Conservation (phyloP, 2,888 invertebrate genomes). For the Ypsolopha sequella region DNA sequence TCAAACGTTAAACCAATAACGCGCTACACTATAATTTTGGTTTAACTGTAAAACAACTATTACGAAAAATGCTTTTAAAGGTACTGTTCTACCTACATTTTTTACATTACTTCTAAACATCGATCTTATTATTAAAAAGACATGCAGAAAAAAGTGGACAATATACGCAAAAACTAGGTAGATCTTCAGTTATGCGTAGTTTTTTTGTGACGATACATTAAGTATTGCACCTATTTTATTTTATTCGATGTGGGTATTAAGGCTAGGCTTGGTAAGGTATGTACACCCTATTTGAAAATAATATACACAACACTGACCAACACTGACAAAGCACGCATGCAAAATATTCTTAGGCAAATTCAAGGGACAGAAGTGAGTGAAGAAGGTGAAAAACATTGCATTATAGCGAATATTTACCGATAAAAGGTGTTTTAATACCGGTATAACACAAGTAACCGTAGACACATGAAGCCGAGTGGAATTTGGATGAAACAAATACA, state of each 20-base stretch:
- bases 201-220: slow-evolving; percentile 16
- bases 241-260: slow-evolving; percentile 65
- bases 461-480: slow-evolving; percentile 32
- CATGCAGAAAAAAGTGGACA: slow-evolving; percentile 55
- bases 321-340: slow-evolving; percentile 66
- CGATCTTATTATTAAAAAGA: slow-evolving; percentile 45
- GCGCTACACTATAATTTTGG: slow-evolving; percentile 38
- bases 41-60: slow-evolving; percentile 36
- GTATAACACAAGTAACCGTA: background rate
- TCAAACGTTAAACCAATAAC: slow-evolving; percentile 33
- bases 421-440: background rate
- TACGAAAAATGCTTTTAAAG: slow-evolving; percentile 19
- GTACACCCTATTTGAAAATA: slow-evolving; percentile 44
- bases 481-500: slow-evolving; percentile 67
- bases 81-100: slow-evolving; percentile 35
- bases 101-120: slow-evolving; percentile 49
- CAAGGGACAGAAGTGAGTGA: slow-evolving; percentile 25
- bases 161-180: slow-evolving; percentile 8
- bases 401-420: background rate
- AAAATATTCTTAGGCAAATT: slow-evolving; percentile 55
- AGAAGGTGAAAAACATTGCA: slow-evolving; percentile 4
- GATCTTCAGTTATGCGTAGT: background rate
- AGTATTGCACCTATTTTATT: slow-evolving; percentile 48
- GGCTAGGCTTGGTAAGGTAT: slow-evolving; percentile 59
- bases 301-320: slow-evolving; percentile 40